Evolutionary conservation across 2,797 vertebrate species (phyloP).

Genomic region (Masticophis lateralis): DNA sequence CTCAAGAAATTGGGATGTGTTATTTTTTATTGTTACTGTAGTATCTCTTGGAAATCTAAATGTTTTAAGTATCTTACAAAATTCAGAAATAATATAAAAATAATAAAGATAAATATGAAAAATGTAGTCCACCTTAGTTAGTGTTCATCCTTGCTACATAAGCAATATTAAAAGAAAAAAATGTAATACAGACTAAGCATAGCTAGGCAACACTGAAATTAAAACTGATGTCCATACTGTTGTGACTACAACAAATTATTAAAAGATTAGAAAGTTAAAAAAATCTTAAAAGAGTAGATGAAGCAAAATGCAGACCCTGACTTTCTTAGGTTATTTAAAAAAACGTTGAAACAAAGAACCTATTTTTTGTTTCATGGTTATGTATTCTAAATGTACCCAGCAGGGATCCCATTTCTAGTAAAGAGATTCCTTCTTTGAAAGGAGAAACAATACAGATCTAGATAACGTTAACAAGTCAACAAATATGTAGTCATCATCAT

Average conservation of each 20-base stretch:
- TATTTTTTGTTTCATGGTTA: not conserved
- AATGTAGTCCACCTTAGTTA: not conserved
- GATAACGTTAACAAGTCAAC: not conserved
- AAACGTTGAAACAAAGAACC: not conserved
- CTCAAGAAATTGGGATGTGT: not conserved
- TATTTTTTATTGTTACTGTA: not conserved
- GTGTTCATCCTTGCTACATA: not conserved
- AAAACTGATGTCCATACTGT: not conserved
- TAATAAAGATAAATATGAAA: not conserved
- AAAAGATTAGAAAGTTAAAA: not conserved
- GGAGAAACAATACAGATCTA: not conserved
- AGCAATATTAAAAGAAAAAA: not conserved
- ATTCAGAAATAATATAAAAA: not conserved
- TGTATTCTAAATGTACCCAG: not conserved
- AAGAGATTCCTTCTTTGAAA: not conserved
- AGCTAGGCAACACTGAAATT: not conserved
- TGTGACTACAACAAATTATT: not conserved
- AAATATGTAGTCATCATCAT: not conserved
- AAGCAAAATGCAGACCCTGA: not conserved
- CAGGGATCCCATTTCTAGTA: not conserved
- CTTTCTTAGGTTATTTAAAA: not conserved
- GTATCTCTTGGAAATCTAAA: not conserved
- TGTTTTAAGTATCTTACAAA: not conserved
- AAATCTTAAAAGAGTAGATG: not conserved
- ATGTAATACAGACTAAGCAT: not conserved